Conservation (phyloP, 2,113 vertebrate species). For the Chamaetylas fuelleborni region DNA sequence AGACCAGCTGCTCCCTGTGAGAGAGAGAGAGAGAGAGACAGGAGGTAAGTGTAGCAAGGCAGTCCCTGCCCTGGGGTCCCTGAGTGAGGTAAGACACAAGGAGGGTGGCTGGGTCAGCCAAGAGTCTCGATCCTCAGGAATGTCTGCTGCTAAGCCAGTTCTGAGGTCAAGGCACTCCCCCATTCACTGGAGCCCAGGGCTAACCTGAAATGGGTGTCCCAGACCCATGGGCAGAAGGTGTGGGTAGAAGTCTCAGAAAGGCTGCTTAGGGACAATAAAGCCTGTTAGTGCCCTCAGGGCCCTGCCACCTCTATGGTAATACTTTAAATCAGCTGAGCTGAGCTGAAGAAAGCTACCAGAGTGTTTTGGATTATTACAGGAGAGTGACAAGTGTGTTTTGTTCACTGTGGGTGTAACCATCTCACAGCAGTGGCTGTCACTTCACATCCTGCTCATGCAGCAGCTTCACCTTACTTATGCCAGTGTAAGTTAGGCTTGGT, state of each 20-base stretch:
- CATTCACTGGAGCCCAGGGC: background rate
- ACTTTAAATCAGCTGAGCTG: background rate
- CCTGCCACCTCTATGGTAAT: background rate
- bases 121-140: background rate
- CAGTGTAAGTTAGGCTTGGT: background rate
- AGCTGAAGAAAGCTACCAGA: background rate
- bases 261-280: background rate
- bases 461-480: background rate
- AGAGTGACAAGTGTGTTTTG: background rate
- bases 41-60: background rate
- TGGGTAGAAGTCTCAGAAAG: background rate
- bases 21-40: background rate
- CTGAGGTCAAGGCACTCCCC: background rate
- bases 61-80: background rate
- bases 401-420: background rate
- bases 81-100: background rate
- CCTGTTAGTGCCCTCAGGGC: background rate
- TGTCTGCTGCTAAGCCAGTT: background rate
- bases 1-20: background rate
- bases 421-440: background rate
- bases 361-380: background rate
- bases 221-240: background rate
- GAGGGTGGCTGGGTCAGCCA: background rate
- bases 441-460: background rate
- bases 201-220: background rate